phyloP scores from a whole-genome alignment of 1,140 invertebrate species.

The Drosophila persimilis region DNA sequence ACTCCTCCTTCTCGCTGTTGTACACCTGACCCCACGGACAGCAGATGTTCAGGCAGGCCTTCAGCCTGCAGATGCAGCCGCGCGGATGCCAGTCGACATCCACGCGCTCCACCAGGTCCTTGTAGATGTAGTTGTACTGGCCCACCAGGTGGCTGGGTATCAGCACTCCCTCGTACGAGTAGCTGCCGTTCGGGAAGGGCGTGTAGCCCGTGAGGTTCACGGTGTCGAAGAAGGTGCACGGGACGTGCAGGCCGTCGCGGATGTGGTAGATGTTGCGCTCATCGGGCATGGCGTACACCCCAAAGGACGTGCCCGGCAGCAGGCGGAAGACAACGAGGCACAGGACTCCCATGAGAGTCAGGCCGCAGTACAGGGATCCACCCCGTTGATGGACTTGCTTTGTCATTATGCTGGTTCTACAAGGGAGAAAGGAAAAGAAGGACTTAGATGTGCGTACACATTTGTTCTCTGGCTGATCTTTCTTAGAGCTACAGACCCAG shows the following conservation, averaged over 20 bases:
- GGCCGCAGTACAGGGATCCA: constrained; percentile 58
- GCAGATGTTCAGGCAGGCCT: constrained; percentile 75
- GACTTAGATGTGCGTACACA: no score
- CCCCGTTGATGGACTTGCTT: constrained; percentile 40
- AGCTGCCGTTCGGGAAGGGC: constrained; percentile 65
- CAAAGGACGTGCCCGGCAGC: constrained; percentile 54
- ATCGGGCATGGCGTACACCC: constrained; percentile 47
- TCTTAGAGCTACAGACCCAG: no score
- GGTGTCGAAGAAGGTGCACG: constrained; percentile 75
- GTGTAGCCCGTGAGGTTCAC: constrained; percentile 67
- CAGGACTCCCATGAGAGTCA: constrained; percentile 53
- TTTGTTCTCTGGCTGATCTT: neutral
- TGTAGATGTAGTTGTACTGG: constrained; percentile 68
- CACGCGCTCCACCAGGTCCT: constrained; percentile 51
- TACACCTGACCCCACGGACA: constrained; percentile 69
- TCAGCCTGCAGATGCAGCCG: constrained; percentile 76
- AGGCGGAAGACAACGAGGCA: constrained; percentile 54
- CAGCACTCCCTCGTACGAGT: constrained; percentile 61
- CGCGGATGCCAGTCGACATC: constrained; percentile 64
- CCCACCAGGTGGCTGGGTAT: constrained; percentile 68
- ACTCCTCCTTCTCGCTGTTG: constrained; percentile 23
- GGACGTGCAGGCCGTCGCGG: constrained; percentile 65
- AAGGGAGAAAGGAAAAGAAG: neutral
- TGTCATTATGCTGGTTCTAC: constrained; percentile 45
- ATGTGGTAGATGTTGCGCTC: constrained; percentile 51